Evolutionary conservation across 2,797 vertebrate genomes (phyloP), one percentile per base, ranked within the genome.

Genomic region (Cottoperca gobio): DNA sequence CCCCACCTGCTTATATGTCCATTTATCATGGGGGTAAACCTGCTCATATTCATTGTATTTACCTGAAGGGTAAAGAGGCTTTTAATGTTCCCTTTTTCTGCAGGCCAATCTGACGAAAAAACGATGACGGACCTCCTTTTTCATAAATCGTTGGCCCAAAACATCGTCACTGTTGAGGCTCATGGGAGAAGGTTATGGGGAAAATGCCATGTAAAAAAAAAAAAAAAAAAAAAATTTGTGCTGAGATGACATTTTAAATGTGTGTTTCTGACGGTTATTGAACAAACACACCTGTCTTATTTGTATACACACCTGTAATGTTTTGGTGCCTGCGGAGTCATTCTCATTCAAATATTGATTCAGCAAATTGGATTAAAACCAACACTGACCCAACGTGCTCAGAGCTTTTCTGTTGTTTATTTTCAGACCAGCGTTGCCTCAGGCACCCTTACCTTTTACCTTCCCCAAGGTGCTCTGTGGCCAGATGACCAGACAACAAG

Each of bases 331-430:
- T 17, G 9, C 11, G 7, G 73, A 60, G 72, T 70, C 60, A 69
- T 46, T 66, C 31, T 76, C 26, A 78, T 83, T 81, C 37, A 63
- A 70, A 85, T 80, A 48, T 53, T 31, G 7, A 67, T 58, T 68
- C 5, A 23, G 39, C 14, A 68, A 73, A 54, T 17, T 19, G 33
- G 3, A 81, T 7, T 33, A 50, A 5, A 19, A 45, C 37, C 16
- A 55, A 39, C 61, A n/a, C 24, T 52, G 67, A 66, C 52, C 54
- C 24, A 24, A 64, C 4, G 14, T 31, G 8, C 17, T 39, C 12
- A 17, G 12, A 45, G 46, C 39, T 64, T 65, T 52, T 42, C 9
- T 5, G 14, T 11, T 54, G 26, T 8, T 58, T 23, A 19, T 8
- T 28, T 50, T 6, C 37, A 55, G n/a, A 53, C 60, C 16, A 26